Evolutionary conservation across 2,888 invertebrate genomes (phyloP), one percentile per base, ranked within the genome.

Genomic region (Elegia similella): DNA sequence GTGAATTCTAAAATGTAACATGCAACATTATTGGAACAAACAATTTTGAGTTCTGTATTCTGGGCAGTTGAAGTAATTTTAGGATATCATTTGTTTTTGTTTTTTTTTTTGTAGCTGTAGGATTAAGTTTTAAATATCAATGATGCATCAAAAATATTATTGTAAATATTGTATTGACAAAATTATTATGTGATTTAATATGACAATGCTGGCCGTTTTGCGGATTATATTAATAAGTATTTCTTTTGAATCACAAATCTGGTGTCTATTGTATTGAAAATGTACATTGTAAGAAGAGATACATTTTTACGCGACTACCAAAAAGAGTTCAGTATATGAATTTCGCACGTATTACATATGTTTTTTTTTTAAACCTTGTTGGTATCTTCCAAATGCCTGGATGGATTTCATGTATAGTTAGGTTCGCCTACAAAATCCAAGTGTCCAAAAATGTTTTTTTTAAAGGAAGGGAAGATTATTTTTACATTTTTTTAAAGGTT

Each of bases 111-210:
- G 15, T 43, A 13, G 7, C 17, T 46, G 10, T 34, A 34, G 17
- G 47, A 47, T 47, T 46, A 47, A 34, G 55, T 17, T 30, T 55
- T 29, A 13, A 10, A 42, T 38, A 13, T 13, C 38, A 55, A 32
- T 17, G 32, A 23, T 38, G 23, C 34, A 34, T 32, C 55, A n/a
- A 34, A 47, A 38, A 15, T 17, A 12, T 52, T n/a, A n/a, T 46
- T 34, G 15, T 50, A n/a, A n/a, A n/a, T n/a, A 38, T 50, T 32
- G 54, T 46, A 46, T 44, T 44, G 54, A 55, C 17, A 34, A 46
- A 44, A 46, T 44, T 43, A 44, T 44, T 44, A 42, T 44, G 44
- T 42, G 53, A 13, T 29, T 53, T 52, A 30, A 42, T 29, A 29
- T 15, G 29, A 53, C 29, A 53, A 52, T 52, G 23, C 38, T 29